A percentile compares a stretch with the other conserved stretches of the same genome.
Conservation (phyloP, 2,797 vertebrate species). For the Acanthopagrus latus region DNA sequence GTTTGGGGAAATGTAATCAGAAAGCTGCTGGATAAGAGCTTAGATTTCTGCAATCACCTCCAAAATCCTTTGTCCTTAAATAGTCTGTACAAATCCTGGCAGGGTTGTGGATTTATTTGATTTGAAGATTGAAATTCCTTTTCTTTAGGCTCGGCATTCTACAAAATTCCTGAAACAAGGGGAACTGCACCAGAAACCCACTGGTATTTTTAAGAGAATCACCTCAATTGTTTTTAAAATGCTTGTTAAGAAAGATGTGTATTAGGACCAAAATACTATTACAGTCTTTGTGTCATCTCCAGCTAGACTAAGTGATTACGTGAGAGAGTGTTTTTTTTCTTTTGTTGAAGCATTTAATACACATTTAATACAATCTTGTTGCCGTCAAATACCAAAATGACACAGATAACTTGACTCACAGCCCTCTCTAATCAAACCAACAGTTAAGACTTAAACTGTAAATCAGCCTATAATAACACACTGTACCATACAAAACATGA, state of each 20-base stretch:
- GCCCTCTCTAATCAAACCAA: not conserved
- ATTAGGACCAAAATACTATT: constrained; percentile 7
- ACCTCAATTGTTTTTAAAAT: not conserved
- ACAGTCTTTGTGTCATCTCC: constrained; percentile 19
- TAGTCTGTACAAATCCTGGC: not conserved
- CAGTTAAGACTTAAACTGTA: not conserved
- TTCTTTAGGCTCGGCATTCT: not conserved
- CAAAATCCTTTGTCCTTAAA: not conserved
- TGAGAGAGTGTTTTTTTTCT: constrained; percentile 28
- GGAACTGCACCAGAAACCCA: not conserved
- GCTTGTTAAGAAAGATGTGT: not conserved
- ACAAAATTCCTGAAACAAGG: not conserved
- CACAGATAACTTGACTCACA: not conserved
- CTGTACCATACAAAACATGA: not conserved
- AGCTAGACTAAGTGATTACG: constrained; percentile 17
- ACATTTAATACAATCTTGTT: not conserved
- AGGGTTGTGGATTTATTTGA: not conserved
- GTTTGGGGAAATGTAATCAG: not conserved
- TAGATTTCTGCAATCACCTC: not conserved
- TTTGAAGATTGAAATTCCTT: too few relatives aligned
- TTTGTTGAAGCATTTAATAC: constrained; percentile 18
- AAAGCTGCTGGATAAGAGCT: not conserved
- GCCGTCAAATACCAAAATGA: constrained; percentile 9
- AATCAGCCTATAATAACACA: constrained; percentile 1
- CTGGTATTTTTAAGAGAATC: not conserved